Base-by-base conservation (phyloP, 2,888 invertebrate genomes). In the Melikaiella ostensackeni region DNA sequence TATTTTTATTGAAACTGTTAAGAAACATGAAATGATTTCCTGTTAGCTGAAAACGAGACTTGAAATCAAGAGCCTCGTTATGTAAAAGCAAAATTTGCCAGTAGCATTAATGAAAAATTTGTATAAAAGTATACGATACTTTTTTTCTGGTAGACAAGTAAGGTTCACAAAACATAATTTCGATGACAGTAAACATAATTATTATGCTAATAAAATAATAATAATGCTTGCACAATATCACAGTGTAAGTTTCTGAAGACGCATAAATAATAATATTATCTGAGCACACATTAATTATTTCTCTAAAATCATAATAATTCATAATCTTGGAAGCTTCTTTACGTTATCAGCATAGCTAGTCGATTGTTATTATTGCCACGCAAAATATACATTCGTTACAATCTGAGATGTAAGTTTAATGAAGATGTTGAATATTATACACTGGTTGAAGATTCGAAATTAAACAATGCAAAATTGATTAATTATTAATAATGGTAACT, bases 31-130 rank as follows among this genome's bases (percentile, higher is more conserved):
- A 63, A 63, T 63, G 63, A 63, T 62, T 33, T 33, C n/a, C 35
- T 63, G 33, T 59, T 62, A 62, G 33, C 30, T 21, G 21, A 63
- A 33, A 35, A 35, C 35, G 63, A 63, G 33, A 21, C 24, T 59
- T 59, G 73, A 70, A 77, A 79, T 79, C 61, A 82, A 79, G 11
- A 82, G 80, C 77, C 77, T 79, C 79, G 77, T 82, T 76, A 76
- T 77, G 70, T 61, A 11, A 27, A 59, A 63, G 35, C 16, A 61
- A 61, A 61, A 61, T 59, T 59, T 59, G 24, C 16, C 24, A 33
- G 61, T 11, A 27, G 59, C 33, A 30, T 63, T 59, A 27, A 27
- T 21, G 77, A 62, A 75, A 66, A 75, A 75, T 74, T 76, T 79
- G 63, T 74, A 66, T 50, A 57, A 35, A 76, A 19, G 70, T 64